These are phyloP conservation scores for Agrochola lychnidis DNA, from an alignment of 2,888 invertebrate genomes.

Conservation along the genomic window DNA sequence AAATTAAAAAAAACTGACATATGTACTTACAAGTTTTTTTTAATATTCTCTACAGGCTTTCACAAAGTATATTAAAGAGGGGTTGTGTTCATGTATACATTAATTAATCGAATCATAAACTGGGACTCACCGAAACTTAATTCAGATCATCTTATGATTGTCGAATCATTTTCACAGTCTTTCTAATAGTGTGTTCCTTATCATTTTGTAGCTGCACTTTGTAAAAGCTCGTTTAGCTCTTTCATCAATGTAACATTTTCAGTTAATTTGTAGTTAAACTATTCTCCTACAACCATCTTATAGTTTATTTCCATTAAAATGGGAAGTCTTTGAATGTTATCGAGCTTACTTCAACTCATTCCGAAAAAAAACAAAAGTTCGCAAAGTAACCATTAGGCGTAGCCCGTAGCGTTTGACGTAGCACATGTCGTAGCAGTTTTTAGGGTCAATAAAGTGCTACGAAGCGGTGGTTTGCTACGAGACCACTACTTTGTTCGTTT, in stretches of 20 bases:
- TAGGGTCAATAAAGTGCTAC: slow-evolving; percentile 14
- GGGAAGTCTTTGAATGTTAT: neutral
- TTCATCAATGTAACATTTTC: neutral
- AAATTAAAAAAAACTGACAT: too few relatives aligned
- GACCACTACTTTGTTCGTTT: slow-evolving; percentile 1
- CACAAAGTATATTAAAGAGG: too few relatives aligned
- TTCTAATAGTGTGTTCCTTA: neutral
- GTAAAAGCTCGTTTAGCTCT: neutral
- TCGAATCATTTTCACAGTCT: neutral
- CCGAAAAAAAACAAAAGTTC: neutral
- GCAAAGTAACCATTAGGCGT: neutral
- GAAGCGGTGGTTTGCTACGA: slow-evolving; percentile 7
- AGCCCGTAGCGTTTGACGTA: slow-evolving; percentile 43
- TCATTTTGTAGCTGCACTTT: neutral
- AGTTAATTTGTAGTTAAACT: neutral
- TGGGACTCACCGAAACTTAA: neutral
- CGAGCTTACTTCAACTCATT: neutral
- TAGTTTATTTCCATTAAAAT: neutral
- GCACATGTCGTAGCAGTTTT: slow-evolving; percentile 21
- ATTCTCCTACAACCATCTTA: neutral
- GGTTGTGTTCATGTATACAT: neutral
- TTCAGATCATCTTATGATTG: neutral
- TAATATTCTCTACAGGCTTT: too few relatives aligned
- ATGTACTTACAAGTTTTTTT: too few relatives aligned
- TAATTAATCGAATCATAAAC: neutral